phyloP scores from a whole-genome alignment of 2,797 vertebrate genomes.

The Gymnoscopelus microlampas region DNA sequence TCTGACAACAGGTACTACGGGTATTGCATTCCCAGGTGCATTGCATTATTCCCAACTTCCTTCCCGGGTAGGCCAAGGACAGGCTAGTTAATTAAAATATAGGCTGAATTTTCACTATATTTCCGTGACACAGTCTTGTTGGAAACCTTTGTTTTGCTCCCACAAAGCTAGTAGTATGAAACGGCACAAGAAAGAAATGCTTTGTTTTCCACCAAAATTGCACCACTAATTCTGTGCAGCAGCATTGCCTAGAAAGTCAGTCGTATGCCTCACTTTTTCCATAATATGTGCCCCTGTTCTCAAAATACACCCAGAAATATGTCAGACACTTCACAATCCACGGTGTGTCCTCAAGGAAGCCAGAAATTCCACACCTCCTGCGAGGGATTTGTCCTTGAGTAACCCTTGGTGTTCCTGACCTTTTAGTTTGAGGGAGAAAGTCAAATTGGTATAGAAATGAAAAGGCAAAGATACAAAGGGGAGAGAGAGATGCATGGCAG shows the following conservation, averaged over 20 bases:
- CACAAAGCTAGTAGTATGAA: slow-evolving; percentile 19
- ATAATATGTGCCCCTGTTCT: slow-evolving; percentile 25
- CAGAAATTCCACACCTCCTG: slow-evolving; percentile 22
- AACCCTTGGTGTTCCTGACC: slow-evolving; percentile 14
- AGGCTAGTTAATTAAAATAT: no score
- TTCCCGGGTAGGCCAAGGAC: no score
- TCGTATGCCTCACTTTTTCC: slow-evolving; percentile 2
- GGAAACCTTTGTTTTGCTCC: background rate
- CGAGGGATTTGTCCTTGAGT: slow-evolving; percentile 21
- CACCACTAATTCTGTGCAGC: slow-evolving; percentile 37
- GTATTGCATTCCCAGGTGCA: no score
- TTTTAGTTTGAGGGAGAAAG: background rate
- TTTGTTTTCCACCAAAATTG: slow-evolving; percentile 46
- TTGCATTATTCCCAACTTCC: no score
- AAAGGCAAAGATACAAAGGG: background rate
- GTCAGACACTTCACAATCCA: slow-evolving; percentile 17
- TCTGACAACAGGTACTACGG: no score
- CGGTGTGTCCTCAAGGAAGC: slow-evolving; percentile 12
- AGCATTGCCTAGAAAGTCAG: slow-evolving; percentile 35
- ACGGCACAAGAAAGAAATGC: slow-evolving; percentile 34
- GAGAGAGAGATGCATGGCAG: background rate
- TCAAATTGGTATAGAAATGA: background rate
- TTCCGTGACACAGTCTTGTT: background rate
- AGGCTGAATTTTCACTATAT: background rate
- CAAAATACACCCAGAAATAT: slow-evolving; percentile 39